Conservation (phyloP, 2,113 vertebrate species). For the Forbesichthys papilliferus region DNA sequence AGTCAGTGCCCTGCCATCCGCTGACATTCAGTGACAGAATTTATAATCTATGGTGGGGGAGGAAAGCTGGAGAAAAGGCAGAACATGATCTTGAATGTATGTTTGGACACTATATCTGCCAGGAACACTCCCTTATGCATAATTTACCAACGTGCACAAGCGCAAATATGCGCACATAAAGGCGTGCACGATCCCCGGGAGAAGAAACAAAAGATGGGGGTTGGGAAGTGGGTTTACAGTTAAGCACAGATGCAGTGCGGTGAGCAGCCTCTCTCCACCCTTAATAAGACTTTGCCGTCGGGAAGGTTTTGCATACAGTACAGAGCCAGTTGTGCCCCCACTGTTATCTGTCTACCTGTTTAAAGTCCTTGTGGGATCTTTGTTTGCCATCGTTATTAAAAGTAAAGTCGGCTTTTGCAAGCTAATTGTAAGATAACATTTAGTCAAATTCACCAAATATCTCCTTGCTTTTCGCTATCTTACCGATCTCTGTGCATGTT, state of each 20-base stretch:
- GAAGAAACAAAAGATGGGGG: slow-evolving; percentile 37
- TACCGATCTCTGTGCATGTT: too few relatives aligned
- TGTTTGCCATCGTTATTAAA: too few relatives aligned
- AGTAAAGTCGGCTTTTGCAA: too few relatives aligned
- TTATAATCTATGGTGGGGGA: not conserved
- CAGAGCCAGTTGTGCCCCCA: too few relatives aligned
- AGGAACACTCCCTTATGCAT: slow-evolving; percentile 28
- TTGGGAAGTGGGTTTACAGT: slow-evolving; percentile 6
- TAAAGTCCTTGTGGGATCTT: too few relatives aligned
- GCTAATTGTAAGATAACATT: too few relatives aligned
- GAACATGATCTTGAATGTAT: slow-evolving; percentile 6
- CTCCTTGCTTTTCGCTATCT: too few relatives aligned
- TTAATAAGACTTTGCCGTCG: not conserved
- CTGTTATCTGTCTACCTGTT: too few relatives aligned
- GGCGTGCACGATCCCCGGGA: slow-evolving; percentile 23
- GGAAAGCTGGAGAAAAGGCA: slow-evolving; percentile 13
- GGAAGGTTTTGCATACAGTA: too few relatives aligned
- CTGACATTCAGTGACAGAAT: not conserved
- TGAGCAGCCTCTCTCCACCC: slow-evolving; percentile 24
- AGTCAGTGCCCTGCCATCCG: slow-evolving; percentile 24
- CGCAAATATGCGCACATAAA: slow-evolving; percentile 2
- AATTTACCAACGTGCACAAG: slow-evolving; percentile 34
- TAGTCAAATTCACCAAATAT: too few relatives aligned
- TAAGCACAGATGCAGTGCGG: slow-evolving; percentile 31
- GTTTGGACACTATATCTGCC: not conserved